These are phyloP conservation scores for Diacarnus erythraeanus DNA, from an alignment of 37 sponge, comb jelly and placozoan species.

Conservation along the genomic window DNA sequence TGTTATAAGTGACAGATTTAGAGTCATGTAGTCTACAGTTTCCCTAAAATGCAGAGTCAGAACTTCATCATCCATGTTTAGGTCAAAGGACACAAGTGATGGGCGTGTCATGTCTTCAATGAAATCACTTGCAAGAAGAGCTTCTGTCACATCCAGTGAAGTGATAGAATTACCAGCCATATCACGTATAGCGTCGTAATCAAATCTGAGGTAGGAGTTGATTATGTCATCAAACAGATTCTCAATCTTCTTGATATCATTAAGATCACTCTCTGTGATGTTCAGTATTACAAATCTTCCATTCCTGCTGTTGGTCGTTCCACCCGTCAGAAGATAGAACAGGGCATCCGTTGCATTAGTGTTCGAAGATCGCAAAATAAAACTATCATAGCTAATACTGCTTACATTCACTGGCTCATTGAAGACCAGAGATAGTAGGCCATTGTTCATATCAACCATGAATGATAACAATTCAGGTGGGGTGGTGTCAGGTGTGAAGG, in stretches of 20 bases:
- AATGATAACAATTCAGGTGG: slow-evolving; percentile 64
- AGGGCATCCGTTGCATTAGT: background rate
- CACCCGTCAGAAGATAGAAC: slow-evolving; percentile 59
- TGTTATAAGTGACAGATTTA: slow-evolving; percentile 54
- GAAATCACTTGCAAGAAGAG: slow-evolving; percentile 38
- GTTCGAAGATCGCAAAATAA: slow-evolving; percentile 42
- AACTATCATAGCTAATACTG: slow-evolving; percentile 32
- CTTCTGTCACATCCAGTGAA: slow-evolving; percentile 10
- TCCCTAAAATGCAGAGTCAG: slow-evolving; percentile 81
- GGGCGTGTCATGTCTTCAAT: slow-evolving; percentile 72
- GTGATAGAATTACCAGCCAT: slow-evolving; percentile 68
- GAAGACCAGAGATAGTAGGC: slow-evolving; percentile 65
- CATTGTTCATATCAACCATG: slow-evolving; percentile 57
- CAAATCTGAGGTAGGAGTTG: slow-evolving; percentile 54
- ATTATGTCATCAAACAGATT: slow-evolving; percentile 40
- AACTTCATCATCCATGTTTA: slow-evolving; percentile 69
- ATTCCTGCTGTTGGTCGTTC: slow-evolving; percentile 61
- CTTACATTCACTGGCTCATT: slow-evolving; percentile 82
- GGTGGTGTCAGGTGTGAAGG: slow-evolving; percentile 65
- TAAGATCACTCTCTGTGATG: slow-evolving; percentile 66
- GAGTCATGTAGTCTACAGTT: slow-evolving; percentile 72
- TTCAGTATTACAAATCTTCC: slow-evolving; percentile 46
- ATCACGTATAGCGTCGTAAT: slow-evolving; percentile 59
- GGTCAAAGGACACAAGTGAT: slow-evolving; percentile 61
- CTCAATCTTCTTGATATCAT: slow-evolving; percentile 80